phyloP scores from a whole-genome alignment of 1,140 invertebrate species.

The Cyclina sinensis region DNA sequence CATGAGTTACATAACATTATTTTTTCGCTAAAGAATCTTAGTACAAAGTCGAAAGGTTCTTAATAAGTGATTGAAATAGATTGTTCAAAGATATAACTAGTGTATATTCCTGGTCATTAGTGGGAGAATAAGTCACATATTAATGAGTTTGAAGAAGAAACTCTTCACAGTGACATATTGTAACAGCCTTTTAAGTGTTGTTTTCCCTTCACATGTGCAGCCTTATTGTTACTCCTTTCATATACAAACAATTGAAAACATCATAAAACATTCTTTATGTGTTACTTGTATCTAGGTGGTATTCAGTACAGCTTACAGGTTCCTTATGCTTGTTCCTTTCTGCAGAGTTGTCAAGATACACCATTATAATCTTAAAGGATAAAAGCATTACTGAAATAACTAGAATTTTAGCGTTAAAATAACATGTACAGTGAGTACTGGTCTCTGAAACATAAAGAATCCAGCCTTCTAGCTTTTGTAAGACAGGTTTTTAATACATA shows the following conservation, averaged over 20 bases:
- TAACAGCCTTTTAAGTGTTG: conserved; percentile 43
- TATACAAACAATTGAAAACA: not conserved
- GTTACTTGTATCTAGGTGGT: not conserved
- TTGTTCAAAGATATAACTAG: not conserved
- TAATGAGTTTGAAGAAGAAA: conserved; percentile 7
- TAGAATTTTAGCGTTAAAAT: too few relatives aligned
- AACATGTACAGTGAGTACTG: too few relatives aligned
- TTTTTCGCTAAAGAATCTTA: not conserved
- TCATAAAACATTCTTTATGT: not conserved
- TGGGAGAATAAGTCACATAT: not conserved
- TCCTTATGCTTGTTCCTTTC: too few relatives aligned
- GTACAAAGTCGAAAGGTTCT: not conserved
- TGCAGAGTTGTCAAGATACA: too few relatives aligned
- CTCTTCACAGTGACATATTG: conserved; percentile 48
- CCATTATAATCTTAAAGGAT: too few relatives aligned
- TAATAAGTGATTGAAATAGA: not conserved
- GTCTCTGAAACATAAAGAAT: too few relatives aligned
- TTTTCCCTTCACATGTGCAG: conserved; percentile 42
- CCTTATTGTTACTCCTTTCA: not conserved
- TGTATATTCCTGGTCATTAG: not conserved
- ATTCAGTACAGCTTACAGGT: not conserved
- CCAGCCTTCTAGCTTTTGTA: too few relatives aligned
- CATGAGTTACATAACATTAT: too few relatives aligned
- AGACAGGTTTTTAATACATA: too few relatives aligned
- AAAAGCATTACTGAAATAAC: too few relatives aligned